Conservation (phyloP, 1,140 invertebrate genomes). For the Calycopis cecrops region DNA sequence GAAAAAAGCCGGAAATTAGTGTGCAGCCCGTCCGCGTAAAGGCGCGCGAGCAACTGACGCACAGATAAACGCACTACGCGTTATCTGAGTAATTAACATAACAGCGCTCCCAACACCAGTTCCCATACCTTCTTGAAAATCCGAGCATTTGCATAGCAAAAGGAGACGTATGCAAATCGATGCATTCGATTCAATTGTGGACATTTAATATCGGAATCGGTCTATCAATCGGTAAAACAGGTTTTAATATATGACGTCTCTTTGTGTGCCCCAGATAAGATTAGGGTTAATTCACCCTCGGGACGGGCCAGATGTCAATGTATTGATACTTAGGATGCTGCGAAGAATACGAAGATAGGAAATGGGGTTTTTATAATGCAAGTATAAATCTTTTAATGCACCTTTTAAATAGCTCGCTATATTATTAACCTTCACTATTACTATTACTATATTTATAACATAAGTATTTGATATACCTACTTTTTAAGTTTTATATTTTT, state of each 20-base stretch:
- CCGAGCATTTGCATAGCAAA: conserved; percentile 56
- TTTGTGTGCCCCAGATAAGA: conserved; percentile 52
- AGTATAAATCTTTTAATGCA: conserved; percentile 18
- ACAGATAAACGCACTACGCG: conserved; percentile 51
- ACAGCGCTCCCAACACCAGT: conserved; percentile 38
- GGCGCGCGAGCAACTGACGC: conserved; percentile 63
- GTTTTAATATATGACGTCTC: conserved; percentile 55
- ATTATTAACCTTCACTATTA: conserved; percentile 3
- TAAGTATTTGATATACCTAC: no score
- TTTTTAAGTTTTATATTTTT: background rate
- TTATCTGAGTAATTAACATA: conserved; percentile 69
- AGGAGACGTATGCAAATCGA: conserved; percentile 64
- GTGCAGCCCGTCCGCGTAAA: conserved; percentile 38
- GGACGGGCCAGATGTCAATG: conserved; percentile 55
- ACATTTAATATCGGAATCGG: conserved; percentile 54
- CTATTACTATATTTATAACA: conserved; percentile 1
- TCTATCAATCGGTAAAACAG: conserved; percentile 61
- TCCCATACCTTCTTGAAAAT: conserved; percentile 56
- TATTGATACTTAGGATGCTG: conserved; percentile 54
- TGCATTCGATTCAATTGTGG: conserved; percentile 47
- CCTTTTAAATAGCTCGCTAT: conserved; percentile 5
- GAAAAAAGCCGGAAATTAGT: conserved; percentile 13
- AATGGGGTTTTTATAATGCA: conserved; percentile 61
- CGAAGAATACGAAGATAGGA: conserved; percentile 43
- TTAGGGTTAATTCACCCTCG: conserved; percentile 53